Conservation (phyloP, 1,140 invertebrate genomes). For the Saccostrea glomerata region DNA sequence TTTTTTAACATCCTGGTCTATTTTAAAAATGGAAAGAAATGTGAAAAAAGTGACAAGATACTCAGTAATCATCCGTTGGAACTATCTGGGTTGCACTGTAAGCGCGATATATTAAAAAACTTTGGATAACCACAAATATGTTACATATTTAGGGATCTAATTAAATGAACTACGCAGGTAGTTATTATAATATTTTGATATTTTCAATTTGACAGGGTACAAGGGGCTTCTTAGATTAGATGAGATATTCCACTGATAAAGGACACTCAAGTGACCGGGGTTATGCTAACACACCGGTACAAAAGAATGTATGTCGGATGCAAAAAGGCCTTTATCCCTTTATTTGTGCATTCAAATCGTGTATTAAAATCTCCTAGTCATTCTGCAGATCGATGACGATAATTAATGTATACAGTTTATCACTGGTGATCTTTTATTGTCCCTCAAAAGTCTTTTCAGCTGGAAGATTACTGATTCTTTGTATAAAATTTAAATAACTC, state of each 20-base stretch:
- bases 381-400: constrained; percentile 20
- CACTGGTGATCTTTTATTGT: constrained; percentile 28
- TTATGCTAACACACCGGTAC: neutral
- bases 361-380: constrained; percentile 25
- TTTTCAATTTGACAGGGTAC: neutral
- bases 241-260: neutral
- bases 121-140: too few species aligned
- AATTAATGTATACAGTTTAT: constrained; percentile 35
- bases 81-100: too few species aligned
- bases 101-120: too few species aligned
- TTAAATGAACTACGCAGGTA: neutral
- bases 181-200: neutral
- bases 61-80: too few species aligned
- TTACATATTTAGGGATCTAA: neutral
- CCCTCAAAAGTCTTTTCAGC: constrained; percentile 11
- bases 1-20: too few species aligned
- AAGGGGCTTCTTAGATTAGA: neutral
- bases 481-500: constrained; percentile 30
- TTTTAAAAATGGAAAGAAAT: too few species aligned
- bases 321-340: neutral
- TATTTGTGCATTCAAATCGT: constrained; percentile 32
- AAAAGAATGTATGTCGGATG: neutral
- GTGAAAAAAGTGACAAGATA: too few species aligned
- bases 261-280: neutral
- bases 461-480: constrained; percentile 23